Evolutionary conservation across 1,140 invertebrate species (phyloP), one percentile per base, ranked within the genome.

Genomic region (Tetragonula clypearis): DNA sequence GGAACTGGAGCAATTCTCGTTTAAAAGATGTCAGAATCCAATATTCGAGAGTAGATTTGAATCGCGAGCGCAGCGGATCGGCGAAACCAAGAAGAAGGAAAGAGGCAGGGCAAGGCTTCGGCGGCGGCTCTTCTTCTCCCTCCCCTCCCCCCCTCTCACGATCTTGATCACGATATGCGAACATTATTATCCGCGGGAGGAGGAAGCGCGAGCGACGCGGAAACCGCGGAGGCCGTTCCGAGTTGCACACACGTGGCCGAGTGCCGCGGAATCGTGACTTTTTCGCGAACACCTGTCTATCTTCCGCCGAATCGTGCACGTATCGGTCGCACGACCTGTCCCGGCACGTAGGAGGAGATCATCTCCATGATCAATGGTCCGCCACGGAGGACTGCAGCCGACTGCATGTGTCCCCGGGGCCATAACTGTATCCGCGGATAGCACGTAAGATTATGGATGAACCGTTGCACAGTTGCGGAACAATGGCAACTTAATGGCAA

Each of bases 371-470:
- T 92, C 90, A 90, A 92, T 91, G 87, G 88, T 66, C 81, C 87
- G 88, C 85, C 79, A 82, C 58, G 85, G 83, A 79, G 86, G 41
- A 89, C 82, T 66, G 85, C 62, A 60, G 87, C 23, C 41, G 81
- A 41, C 90, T 91, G 90, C 88, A 89, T 87, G 81, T 69, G 82
- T 92, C 91, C 90, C 86, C 89, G 85, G 82, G 91, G 90, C 90
- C 86, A 92, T 93, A 93, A 93, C 92, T 92, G 92, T 92, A 90
- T 90, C 75, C 84, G 66, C 83, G 91, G 88, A 89, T 91, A 88
- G 58, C 82, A 88, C 82, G 84, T 87, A 91, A 89, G 85, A 90
- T 89, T 90, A 92, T 92, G 90, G 87, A 92, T 92, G 92, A 92
- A 90, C 91, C 91, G 91, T 92, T 92, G 91, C 85, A 86, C 87